Percentiles rank a stretch among this genome's conserved stretches.
These are phyloP conservation scores for Danaus chrysippus DNA, from an alignment of 2,888 invertebrate genomes.

Conservation along the genomic window DNA sequence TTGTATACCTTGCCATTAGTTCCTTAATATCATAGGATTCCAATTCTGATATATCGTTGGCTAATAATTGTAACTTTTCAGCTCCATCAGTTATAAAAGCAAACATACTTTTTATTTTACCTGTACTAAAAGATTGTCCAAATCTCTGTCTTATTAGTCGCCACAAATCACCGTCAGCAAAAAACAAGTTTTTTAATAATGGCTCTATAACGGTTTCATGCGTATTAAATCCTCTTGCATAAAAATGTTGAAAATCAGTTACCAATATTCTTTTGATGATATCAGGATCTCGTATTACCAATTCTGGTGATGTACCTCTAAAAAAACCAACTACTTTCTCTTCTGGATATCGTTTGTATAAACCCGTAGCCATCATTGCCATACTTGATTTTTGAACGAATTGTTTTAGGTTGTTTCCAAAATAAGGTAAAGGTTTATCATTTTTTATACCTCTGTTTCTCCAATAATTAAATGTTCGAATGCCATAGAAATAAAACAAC, in stretches of 20 bases:
- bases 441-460: slow-evolving; percentile 57
- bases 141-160: slow-evolving; percentile 60
- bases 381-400: slow-evolving; percentile 55
- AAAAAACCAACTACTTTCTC: slow-evolving; percentile 65
- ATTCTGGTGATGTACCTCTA: slow-evolving; percentile 52
- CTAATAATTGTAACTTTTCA: slow-evolving; percentile 54
- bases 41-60: slow-evolving; percentile 47
- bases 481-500: slow-evolving; percentile 51
- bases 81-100: slow-evolving; percentile 62
- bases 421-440: slow-evolving; percentile 53
- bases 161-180: slow-evolving; percentile 67
- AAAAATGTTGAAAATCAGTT: slow-evolving; percentile 58
- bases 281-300: slow-evolving; percentile 63
- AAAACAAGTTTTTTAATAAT: slow-evolving; percentile 60
- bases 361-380: slow-evolving; percentile 56
- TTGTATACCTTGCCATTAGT: slow-evolving; percentile 68
- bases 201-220: slow-evolving; percentile 60
- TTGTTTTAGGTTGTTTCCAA: slow-evolving; percentile 56
- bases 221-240: slow-evolving; percentile 56
- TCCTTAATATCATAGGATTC: slow-evolving; percentile 60
- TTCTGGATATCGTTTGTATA: slow-evolving; percentile 56
- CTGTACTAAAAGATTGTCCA: slow-evolving; percentile 63
- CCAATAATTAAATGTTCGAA: slow-evolving; percentile 58
- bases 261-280: slow-evolving; percentile 58
- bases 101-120: slow-evolving; percentile 68